Percentiles rank a stretch among this genome's conserved stretches.
Conservation (phyloP, 2,113 vertebrate species). For the Dryoscopus gambensis region DNA sequence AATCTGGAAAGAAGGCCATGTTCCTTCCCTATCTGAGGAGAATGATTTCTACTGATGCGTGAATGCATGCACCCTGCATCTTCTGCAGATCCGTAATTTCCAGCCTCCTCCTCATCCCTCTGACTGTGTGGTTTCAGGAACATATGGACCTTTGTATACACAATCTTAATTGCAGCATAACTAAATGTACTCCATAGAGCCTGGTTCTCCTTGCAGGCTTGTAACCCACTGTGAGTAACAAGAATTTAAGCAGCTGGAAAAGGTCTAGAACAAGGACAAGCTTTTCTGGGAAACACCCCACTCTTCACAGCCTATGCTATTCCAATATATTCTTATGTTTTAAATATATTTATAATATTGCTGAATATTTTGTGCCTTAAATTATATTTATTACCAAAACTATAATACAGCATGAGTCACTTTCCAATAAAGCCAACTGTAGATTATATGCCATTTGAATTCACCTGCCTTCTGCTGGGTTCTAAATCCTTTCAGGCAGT, state of each 20-base stretch:
- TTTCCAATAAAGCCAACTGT: slow-evolving; percentile 68
- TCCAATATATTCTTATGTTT: slow-evolving; percentile 30
- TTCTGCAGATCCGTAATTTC: background rate
- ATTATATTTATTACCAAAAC: slow-evolving; percentile 65
- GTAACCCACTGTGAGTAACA: background rate
- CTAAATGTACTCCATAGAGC: background rate
- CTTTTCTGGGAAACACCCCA: background rate
- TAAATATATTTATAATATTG: slow-evolving; percentile 47
- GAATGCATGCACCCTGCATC: background rate
- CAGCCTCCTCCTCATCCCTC: background rate
- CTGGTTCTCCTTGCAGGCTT: background rate
- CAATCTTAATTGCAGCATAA: background rate
- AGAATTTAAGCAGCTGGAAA: background rate
- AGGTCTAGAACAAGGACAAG: background rate
- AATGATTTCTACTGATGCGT: background rate
- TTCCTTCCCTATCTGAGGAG: background rate
- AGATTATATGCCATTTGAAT: slow-evolving; percentile 61
- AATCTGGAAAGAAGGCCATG: background rate
- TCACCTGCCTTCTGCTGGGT: slow-evolving; percentile 61
- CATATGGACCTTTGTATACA: background rate
- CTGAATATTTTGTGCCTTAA: slow-evolving; percentile 53
- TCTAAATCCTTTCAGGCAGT: slow-evolving; percentile 72
- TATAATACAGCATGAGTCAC: slow-evolving; percentile 52
- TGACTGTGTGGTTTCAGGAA: background rate
- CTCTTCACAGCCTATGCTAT: background rate